Conservation (phyloP, 2,888 invertebrate genomes). For the Trilocha varians region DNA sequence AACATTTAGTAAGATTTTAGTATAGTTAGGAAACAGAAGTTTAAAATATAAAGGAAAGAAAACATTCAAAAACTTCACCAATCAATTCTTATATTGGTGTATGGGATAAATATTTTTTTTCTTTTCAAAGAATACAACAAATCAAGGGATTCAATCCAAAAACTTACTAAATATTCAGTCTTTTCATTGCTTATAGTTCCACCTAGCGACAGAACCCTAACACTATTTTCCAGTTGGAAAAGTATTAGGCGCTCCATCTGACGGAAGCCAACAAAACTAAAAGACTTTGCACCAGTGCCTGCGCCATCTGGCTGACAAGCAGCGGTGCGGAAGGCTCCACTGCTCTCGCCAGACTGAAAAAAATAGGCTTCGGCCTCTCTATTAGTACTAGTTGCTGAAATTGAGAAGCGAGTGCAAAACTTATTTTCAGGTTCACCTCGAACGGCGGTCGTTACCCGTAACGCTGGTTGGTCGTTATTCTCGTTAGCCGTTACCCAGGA, state of each 20-base stretch:
- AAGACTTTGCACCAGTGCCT: constrained; percentile 15
- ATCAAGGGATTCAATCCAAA: constrained; percentile 9
- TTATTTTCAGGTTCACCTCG: constrained; percentile 37
- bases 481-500: constrained; percentile 43
- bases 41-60: no score
- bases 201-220: constrained; percentile 35
- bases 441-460: constrained; percentile 33
- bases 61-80: no score
- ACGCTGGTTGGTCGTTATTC: constrained; percentile 47
- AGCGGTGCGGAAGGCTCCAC: constrained; percentile 48
- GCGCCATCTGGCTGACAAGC: constrained; percentile 41
- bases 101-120: background rate
- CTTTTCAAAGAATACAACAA: background rate
- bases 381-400: constrained; percentile 36
- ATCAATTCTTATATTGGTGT: no score
- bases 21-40: no score
- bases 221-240: constrained; percentile 15
- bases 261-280: constrained; percentile 28
- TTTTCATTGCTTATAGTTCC: constrained; percentile 32
- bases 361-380: constrained; percentile 33
- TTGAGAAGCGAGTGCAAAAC: constrained; percentile 25
- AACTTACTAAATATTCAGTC: constrained; percentile 28
- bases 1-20: no score
- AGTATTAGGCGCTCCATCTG: constrained; percentile 43
- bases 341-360: constrained; percentile 44